Conservation (phyloP, 1,140 invertebrate species). For the Drosophila baimaii region DNA sequence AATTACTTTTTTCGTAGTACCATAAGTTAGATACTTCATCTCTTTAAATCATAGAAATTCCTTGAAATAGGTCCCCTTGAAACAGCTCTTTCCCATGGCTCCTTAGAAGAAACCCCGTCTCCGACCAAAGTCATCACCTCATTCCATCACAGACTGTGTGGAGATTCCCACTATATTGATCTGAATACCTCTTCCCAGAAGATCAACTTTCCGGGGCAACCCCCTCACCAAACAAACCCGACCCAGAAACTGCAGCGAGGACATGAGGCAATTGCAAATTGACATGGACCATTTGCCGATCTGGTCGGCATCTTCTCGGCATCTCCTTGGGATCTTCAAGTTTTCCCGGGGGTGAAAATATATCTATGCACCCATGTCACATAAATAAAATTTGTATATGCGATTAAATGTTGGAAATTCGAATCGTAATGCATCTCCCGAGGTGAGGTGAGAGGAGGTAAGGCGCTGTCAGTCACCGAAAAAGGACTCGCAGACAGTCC, state of each 20-base stretch:
- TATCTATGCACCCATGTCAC: slow-evolving; percentile 66
- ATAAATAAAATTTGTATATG: slow-evolving; percentile 83
- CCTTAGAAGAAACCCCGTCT: background rate
- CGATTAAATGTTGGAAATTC: slow-evolving; percentile 81
- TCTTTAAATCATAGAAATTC: background rate
- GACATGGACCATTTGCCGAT: slow-evolving; percentile 74
- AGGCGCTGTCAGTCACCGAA: slow-evolving; percentile 59
- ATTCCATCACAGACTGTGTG: background rate
- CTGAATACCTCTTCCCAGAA: slow-evolving; percentile 40
- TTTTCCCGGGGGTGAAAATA: slow-evolving; percentile 42
- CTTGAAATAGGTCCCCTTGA: background rate
- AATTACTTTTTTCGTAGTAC: too few relatives aligned
- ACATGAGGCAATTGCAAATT: slow-evolving; percentile 51
- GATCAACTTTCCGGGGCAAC: slow-evolving; percentile 47
- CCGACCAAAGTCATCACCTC: background rate
- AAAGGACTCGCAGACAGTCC: slow-evolving; percentile 43
- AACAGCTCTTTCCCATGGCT: slow-evolving; percentile 24
- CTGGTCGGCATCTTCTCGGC: slow-evolving; percentile 4
- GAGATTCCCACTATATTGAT: slow-evolving; percentile 33
- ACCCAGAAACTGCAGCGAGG: slow-evolving; percentile 32
- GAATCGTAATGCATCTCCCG: slow-evolving; percentile 74
- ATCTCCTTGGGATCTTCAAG: slow-evolving; percentile 38
- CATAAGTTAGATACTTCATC: background rate
- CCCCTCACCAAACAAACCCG: slow-evolving; percentile 24
- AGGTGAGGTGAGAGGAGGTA: slow-evolving; percentile 32